These are phyloP conservation scores for Onthophagus sagittarius DNA, from an alignment of 2,888 invertebrate genomes.

Conservation along the genomic window DNA sequence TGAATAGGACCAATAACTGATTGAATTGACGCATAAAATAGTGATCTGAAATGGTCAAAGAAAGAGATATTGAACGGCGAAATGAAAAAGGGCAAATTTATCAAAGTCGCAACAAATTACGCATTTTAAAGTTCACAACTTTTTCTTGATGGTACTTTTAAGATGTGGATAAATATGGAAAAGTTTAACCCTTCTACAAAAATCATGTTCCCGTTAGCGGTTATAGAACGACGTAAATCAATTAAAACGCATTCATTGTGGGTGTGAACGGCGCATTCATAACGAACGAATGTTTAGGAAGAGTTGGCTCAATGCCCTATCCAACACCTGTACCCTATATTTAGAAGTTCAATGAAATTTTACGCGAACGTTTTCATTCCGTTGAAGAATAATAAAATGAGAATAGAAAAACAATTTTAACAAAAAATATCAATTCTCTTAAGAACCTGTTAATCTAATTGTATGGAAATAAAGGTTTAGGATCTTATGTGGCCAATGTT, in stretches of 20 bases:
- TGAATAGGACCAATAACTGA: background rate
- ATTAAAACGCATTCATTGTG: background rate
- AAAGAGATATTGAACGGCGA: background rate
- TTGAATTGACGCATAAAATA: background rate
- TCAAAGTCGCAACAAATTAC: background rate
- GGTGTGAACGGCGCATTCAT: background rate
- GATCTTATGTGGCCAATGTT: no score
- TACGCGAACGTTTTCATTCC: background rate
- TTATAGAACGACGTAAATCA: background rate
- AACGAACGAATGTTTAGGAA: background rate
- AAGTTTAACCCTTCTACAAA: no score
- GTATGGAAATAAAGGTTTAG: no score
- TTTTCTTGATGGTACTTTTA: no score
- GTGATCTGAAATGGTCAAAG: background rate
- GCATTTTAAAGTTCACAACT: background rate
- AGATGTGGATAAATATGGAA: no score
- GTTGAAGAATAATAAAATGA: background rate
- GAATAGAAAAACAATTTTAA: background rate
- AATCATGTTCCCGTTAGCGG: no score
- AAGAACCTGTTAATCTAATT: no score
- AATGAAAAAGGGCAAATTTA: background rate
- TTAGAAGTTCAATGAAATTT: background rate
- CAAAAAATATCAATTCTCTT: no score
- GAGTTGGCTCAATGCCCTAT: background rate
- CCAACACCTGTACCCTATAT: background rate